Base-by-base conservation (phyloP, 1,140 invertebrate genomes). In the Lordiphosa collinella region DNA sequence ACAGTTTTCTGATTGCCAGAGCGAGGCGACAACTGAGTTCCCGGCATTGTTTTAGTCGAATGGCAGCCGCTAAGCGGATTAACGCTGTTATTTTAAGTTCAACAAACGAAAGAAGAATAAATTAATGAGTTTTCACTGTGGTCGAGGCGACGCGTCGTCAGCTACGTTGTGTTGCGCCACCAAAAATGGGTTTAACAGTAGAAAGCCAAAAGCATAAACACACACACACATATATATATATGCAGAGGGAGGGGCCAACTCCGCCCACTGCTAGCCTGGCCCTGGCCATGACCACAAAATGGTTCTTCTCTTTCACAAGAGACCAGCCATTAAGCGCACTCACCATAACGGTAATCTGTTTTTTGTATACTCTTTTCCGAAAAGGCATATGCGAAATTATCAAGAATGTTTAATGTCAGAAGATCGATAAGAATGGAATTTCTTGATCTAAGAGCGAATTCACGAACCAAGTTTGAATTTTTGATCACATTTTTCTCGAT, bases 31-130 rank as follows among this genome's bases (percentile, higher is more conserved):
- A 46, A 62, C 34, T 49, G 56, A 43, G 44, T 41, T 41, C 58
- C 64, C 55, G 47, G 51, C 54, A 57, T 71, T 76, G 72, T 71
- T 76, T 84, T 80, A 82, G 78, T 78, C 69, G 63, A 76, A 76
- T 73, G 78, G 68, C 64, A 55, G 51, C 41, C 59, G 68, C 78
- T 84, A 82, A 82, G 78, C 78, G 78, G 78, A 82, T 82, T 82
- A 82, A 82, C 72, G 78, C 78, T 84, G 78, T 82, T 82, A 82
- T 82, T 82, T 82, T 84, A 82, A 82, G 78, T 82, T 82, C 78
- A 82, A 76, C 78, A 82, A 82, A 82, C 78, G 78, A 65, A 75
- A 59, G 76, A 84, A 76, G 76, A 82, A 84, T 82, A 84, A 82
- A 82, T 82, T 82, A 82, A 82, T 82, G 78, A 82, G 72, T 82